Evolutionary conservation across 2,888 invertebrate genomes (phyloP).

Genomic region (Oscheius sp.): DNA sequence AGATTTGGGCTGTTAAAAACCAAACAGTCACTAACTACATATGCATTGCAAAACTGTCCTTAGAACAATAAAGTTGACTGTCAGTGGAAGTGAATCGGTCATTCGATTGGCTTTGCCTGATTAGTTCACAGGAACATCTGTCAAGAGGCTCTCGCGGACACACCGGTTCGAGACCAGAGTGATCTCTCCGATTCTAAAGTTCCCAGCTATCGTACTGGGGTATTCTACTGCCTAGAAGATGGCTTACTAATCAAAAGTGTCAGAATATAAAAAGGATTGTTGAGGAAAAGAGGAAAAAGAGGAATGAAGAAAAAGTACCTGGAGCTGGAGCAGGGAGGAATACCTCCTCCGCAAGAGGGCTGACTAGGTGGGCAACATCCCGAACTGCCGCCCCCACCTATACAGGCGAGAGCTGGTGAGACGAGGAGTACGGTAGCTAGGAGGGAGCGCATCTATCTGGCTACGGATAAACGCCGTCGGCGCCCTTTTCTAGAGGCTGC

Average conservation of each 20-base stretch:
- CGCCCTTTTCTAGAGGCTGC: slow-evolving; percentile 31
- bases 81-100: too few relatives aligned
- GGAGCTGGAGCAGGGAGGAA: slow-evolving; percentile 64
- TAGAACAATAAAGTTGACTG: too few relatives aligned
- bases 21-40: too few relatives aligned
- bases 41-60: too few relatives aligned
- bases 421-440: slow-evolving; percentile 48
- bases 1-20: too few relatives aligned
- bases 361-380: slow-evolving; percentile 58
- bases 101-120: too few relatives aligned
- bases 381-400: slow-evolving; percentile 48
- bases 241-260: background rate
- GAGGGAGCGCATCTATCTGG: slow-evolving; percentile 38
- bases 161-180: too few relatives aligned
- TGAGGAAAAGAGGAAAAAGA: background rate
- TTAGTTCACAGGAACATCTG: too few relatives aligned
- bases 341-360: slow-evolving; percentile 47
- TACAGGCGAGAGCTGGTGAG: slow-evolving; percentile 45
- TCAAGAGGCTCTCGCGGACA: too few relatives aligned
- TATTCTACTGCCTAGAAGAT: too few relatives aligned
- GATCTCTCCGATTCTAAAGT: too few relatives aligned
- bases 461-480: slow-evolving; percentile 27
- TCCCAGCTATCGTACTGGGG: too few relatives aligned
- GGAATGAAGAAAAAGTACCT: slow-evolving; percentile 45
- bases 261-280: background rate